These are phyloP conservation scores for Nipponacmea schrenckii DNA, from an alignment of 2,888 invertebrate genomes.

Conservation along the genomic window DNA sequence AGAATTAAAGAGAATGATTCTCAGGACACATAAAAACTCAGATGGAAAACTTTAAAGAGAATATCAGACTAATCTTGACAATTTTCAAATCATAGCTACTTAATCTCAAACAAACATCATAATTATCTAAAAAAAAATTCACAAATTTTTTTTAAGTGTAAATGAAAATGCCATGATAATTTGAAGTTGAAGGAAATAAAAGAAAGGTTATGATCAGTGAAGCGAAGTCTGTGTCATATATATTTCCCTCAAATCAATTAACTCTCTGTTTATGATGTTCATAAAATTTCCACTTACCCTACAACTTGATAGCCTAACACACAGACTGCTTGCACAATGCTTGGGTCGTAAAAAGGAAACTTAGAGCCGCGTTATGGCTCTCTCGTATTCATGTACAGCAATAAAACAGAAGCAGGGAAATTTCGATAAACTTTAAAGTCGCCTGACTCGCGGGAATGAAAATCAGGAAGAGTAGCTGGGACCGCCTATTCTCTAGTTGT, in stretches of 20 bases:
- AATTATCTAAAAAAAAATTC: conserved; percentile 1
- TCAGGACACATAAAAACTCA: too few relatives aligned
- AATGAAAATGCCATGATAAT: conserved; percentile 4
- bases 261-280: conserved; percentile 1
- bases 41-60: too few relatives aligned
- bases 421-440: conserved; percentile 9
- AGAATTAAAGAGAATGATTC: too few relatives aligned
- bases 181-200: conserved; percentile 1
- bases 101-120: neutral
- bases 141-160: neutral
- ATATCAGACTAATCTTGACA: too few relatives aligned
- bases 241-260: conserved; percentile 7
- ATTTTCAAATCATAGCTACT: too few relatives aligned
- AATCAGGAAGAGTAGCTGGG: neutral
- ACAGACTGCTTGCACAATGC: conserved; percentile 4
- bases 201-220: conserved; percentile 5
- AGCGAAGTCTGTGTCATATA: conserved; percentile 4
- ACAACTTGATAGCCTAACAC: neutral
- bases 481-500: conserved; percentile 2
- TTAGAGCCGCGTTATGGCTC: conserved; percentile 8
- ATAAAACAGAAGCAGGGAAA: conserved; percentile 4
- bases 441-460: neutral
- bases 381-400: conserved; percentile 8
- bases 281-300: conserved; percentile 8
- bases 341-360: conserved; percentile 9